Evolutionary conservation across 2,113 vertebrate species (phyloP).

Genomic region (Cyphotilapia sp.): DNA sequence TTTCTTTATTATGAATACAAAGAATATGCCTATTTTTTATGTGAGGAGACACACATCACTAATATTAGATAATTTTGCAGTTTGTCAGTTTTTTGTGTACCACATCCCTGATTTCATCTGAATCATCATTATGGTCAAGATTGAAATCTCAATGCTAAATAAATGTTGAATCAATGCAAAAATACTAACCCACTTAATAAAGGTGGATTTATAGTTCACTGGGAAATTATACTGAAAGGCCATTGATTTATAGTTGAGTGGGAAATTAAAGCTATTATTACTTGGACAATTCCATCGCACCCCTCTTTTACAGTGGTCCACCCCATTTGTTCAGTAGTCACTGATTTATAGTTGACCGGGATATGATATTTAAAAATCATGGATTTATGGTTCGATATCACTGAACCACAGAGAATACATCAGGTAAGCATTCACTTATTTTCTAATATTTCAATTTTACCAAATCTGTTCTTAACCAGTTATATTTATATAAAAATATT

Average conservation of each 20-base stretch:
- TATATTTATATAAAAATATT: not conserved
- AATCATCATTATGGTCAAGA: not conserved
- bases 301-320: not conserved
- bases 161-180: not conserved
- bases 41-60: not conserved
- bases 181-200: not conserved
- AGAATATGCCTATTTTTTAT: not conserved
- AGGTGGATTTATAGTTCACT: not conserved
- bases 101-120: not conserved
- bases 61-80: not conserved
- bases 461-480: not conserved
- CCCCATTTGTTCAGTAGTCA: not conserved
- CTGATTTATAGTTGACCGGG: not conserved
- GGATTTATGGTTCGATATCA: rapidly evolving
- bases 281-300: not conserved
- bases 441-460: not conserved
- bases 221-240: not conserved
- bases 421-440: not conserved
- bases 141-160: not conserved
- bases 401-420: not conserved
- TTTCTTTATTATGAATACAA: not conserved
- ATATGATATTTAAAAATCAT: not conserved
- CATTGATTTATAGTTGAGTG: not conserved
- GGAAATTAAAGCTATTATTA: not conserved
- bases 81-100: not conserved